Conservation (phyloP, 2,113 vertebrate species). For the Geothlypis trichas region DNA sequence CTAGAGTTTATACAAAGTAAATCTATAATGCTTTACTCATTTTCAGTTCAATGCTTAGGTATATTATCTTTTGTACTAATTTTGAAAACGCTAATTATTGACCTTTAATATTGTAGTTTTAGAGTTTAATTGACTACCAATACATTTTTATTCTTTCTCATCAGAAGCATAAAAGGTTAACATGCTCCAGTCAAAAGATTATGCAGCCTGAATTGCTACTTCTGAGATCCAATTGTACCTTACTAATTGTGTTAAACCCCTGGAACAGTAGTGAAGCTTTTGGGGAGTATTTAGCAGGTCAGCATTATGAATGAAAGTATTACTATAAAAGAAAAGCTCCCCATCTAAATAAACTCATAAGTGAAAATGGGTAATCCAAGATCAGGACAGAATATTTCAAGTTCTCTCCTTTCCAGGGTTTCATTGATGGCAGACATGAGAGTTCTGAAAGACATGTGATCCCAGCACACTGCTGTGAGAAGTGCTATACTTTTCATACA, state of each 20-base stretch:
- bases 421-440: background rate
- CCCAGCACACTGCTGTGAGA: background rate
- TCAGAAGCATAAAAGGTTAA: background rate
- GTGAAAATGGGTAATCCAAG: background rate
- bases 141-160: background rate
- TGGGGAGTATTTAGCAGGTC: background rate
- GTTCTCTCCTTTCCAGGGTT: background rate
- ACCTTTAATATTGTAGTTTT: background rate
- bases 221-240: background rate
- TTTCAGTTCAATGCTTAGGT: background rate
- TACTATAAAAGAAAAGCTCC: background rate
- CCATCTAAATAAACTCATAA: background rate
- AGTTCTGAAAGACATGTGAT: background rate
- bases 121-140: background rate
- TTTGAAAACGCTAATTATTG: background rate
- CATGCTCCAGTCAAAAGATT: background rate
- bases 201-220: background rate
- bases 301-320: background rate
- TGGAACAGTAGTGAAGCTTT: background rate
- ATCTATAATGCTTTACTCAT: background rate
- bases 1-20: background rate
- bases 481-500: background rate
- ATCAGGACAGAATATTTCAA: background rate
- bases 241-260: background rate
- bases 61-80: background rate